Base-by-base conservation (phyloP, 1,140 invertebrate species). In the Archivesica marissinica region DNA sequence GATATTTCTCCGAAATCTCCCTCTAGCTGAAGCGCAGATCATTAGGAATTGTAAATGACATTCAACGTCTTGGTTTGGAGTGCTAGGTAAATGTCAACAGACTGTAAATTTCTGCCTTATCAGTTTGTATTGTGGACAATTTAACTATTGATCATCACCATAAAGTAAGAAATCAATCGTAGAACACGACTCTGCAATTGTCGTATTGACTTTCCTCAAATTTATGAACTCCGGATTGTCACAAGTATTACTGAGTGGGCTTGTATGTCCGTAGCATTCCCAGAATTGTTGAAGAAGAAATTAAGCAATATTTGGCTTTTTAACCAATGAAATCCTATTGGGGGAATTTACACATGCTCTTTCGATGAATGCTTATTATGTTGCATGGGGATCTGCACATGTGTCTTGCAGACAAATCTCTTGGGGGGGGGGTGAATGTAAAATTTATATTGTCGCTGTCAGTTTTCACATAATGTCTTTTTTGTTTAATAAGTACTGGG, bases 41-140 rank as follows among this genome's bases (percentile, higher is more conserved):
- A 17, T 64, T 35, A 64, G 59, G 59, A 64, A 35, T 64, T 30
- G 59, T 15, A 64, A 64, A 64, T 64, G 28, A 64, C 59, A 35
- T 9, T 64, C 59, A 4, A 17, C 4, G 28, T 33, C 1, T 33
- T 9, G 9, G 20, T 64, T 17, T 64, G 13, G 59, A 64, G 59
- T 35, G 59, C 13, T 64, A 17, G 13, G 59, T 64, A 64, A 64
- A 64, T 35, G 28, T 13, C 59, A 4, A 15, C 30, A 64, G 59
- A 33, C 59, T 64, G 59, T 64, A 64, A 35, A 35, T 25, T 35
- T 35, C 59, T 33, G 59, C 38, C 59, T 64, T 64, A 64, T 64
- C 59, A 64, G 59, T 64, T 64, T 64, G 59, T 20, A 64, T 64
- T 35, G 38, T 35, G 59, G 59, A 35, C 59, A 64, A 64, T 64